Evolutionary conservation across 2,113 vertebrate genomes (phyloP), one percentile per base, ranked within the genome.

Genomic region (Lophura nycthemera): DNA sequence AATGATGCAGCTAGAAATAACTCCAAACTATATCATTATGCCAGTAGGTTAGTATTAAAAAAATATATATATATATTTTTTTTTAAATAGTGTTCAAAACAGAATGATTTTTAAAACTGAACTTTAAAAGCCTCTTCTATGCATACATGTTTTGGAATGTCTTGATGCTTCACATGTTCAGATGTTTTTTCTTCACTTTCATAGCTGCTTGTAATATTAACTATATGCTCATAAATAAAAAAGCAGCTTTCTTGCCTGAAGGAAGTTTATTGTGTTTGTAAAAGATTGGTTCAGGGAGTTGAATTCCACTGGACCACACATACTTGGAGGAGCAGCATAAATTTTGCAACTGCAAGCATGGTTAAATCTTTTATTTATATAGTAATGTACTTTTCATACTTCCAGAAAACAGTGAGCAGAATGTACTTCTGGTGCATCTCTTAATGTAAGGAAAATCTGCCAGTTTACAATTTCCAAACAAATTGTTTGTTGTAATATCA

Each of bases 361-460:
- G 56, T 79, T 90, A 87, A 86, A 96, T 94, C 59, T 90, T 95
- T 96, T 95, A 95, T 96, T 94, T 94, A 93, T 86, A 86, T 90
- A 59, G 40, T 63, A 67, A 69, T 0, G 0, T 86, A 70, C 78
- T 65, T 88, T 72, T 92, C 83, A 86, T 65, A 40, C 43, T 90
- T 66, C 92, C 83, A 95, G 83, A 92, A 92, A 91, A 91, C 6
- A 83, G 73, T 24, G n/a, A 87, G 76, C 50, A 83, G 69, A 90
- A 66, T 40, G 87, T 83, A 70, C 24, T 93, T 63, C 71, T 92
- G 59, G 20, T 71, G 47, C 57, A 63, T 90, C 77, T 92, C 70
- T 66, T 83, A 74, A 77, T 40, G 78, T 90, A 63, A 96, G 40
- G 45, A 90, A 69, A 34, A 29, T 69, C 59, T 91, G 45, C 79